phyloP scores from a whole-genome alignment of 2,888 invertebrate genomes.

The Apocheima hispidaria region DNA sequence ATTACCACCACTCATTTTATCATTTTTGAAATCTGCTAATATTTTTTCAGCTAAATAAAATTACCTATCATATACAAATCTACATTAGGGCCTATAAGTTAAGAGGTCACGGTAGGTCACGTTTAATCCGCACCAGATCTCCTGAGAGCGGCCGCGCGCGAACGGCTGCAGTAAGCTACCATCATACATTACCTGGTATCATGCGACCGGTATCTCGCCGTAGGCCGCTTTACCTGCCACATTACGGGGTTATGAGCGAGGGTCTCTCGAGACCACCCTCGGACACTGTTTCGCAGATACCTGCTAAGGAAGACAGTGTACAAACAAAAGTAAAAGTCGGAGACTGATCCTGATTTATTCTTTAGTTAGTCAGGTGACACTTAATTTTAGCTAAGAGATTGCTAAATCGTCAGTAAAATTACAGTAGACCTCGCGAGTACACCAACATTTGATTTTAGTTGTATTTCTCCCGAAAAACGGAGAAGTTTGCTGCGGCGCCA shows the following conservation, averaged over 20 bases:
- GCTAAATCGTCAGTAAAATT: background rate
- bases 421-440: no score
- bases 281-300: slow-evolving; percentile 20
- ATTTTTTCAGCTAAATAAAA: background rate
- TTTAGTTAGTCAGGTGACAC: background rate
- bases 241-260: slow-evolving; percentile 44
- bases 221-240: slow-evolving; percentile 44
- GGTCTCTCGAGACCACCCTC: slow-evolving; percentile 37
- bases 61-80: slow-evolving; percentile 17
- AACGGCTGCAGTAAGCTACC: slow-evolving; percentile 32
- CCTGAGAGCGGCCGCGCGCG: slow-evolving; percentile 13
- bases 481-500: no score
- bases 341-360: slow-evolving; percentile 7
- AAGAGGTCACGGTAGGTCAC: slow-evolving; percentile 15
- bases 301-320: background rate
- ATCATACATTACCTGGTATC: slow-evolving; percentile 27
- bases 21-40: background rate
- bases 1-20: background rate
- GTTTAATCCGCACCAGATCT: slow-evolving; percentile 28
- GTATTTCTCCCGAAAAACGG: no score
- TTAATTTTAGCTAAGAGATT: background rate
- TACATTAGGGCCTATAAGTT: slow-evolving; percentile 20
- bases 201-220: slow-evolving; percentile 25
- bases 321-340: slow-evolving; percentile 7
- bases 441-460: no score